These are phyloP conservation scores for Huso huso DNA, from an alignment of 2,797 vertebrate species.

Conservation along the genomic window DNA sequence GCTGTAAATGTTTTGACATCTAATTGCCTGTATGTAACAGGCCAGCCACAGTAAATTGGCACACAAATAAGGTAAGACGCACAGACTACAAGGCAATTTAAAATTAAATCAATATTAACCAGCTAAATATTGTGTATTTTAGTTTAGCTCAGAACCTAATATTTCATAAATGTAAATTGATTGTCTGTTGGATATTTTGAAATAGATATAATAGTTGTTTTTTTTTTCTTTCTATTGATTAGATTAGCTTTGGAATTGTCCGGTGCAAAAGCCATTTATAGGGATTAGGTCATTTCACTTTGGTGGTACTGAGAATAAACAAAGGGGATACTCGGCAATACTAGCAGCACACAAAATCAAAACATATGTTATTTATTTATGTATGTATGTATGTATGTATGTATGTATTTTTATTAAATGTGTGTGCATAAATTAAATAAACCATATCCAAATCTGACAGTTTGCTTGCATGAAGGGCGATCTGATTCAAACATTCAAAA, in stretches of 20 bases:
- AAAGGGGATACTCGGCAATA: no score
- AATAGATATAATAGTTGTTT: constrained; percentile 60
- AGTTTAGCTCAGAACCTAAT: constrained; percentile 71
- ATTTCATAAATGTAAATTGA: constrained; percentile 70
- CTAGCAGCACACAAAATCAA: neutral
- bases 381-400: no score
- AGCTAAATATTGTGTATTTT: constrained; percentile 53
- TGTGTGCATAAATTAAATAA: no score
- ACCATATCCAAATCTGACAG: no score
- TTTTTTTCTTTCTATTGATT: constrained; percentile 79
- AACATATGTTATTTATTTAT: no score
- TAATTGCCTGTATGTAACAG: neutral
- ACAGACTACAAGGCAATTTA: constrained; percentile 47
- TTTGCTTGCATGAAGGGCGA: no score
- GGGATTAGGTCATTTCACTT: constrained; percentile 29
- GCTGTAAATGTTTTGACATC: neutral
- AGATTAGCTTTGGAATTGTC: constrained; percentile 49
- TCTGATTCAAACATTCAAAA: no score
- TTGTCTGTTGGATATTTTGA: constrained; percentile 61
- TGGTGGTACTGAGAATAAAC: no score
- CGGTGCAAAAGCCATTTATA: constrained; percentile 44
- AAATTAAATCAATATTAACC: constrained; percentile 63
- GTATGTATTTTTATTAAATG: no score
- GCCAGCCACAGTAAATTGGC: constrained; percentile 1
- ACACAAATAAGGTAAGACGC: constrained; percentile 26